Conservation (phyloP, 2,113 vertebrate genomes). For the Cyrtonyx montezumae region DNA sequence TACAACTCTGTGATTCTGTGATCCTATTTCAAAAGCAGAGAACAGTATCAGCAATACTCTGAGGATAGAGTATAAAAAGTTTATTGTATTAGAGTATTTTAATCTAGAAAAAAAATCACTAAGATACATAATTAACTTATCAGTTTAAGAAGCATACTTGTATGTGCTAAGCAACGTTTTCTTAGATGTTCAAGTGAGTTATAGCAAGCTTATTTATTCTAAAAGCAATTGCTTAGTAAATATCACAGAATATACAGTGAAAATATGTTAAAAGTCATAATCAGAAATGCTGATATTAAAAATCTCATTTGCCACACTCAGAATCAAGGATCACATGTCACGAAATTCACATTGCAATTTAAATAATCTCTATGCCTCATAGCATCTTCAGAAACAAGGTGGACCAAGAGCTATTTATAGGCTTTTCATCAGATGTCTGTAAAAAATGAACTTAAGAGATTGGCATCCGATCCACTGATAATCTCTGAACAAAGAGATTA, state of each 20-base stretch:
- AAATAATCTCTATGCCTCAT: neutral
- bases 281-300: neutral
- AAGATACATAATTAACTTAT: neutral
- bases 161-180: neutral
- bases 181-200: neutral
- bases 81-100: neutral
- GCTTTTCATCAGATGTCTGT: conserved; percentile 35
- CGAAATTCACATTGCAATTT: neutral
- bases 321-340: neutral
- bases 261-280: conserved; percentile 7
- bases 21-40: neutral
- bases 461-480: conserved; percentile 24
- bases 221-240: neutral
- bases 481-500: conserved; percentile 26
- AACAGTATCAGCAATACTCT: neutral
- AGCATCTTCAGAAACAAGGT: neutral
- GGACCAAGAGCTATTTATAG: neutral
- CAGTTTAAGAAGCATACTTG: neutral
- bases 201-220: neutral
- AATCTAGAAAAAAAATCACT: neutral
- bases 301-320: neutral
- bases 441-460: conserved; percentile 20
- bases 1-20: no score
- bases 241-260: neutral
- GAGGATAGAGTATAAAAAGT: neutral